Evolutionary conservation across 2,888 invertebrate genomes (phyloP), one percentile per base, ranked within the genome.

Genomic region (Phania funesta): DNA sequence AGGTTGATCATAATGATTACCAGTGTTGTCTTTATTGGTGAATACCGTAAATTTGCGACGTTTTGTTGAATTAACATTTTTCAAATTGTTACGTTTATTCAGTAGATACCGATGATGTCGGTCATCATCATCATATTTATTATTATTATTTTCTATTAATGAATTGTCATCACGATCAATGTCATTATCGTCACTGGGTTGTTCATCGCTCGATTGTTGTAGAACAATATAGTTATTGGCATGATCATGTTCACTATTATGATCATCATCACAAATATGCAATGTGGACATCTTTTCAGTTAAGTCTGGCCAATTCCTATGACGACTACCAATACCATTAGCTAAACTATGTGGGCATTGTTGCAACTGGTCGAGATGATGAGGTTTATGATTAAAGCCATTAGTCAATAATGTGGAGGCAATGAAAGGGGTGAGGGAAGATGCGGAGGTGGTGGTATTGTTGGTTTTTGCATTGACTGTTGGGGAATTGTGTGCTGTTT

Each of bases 221-320:
- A 76, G 58, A 52, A 82, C 82, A 78, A 78, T 75, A 32, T 80
- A 77, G 68, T 75, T 76, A 80, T 83, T 84, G 83, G 76, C 84
- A 75, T 83, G 70, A 71, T 80, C 70, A 71, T 83, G 78, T 70
- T 77, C 62, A 80, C 79, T 79, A 80, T 83, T 80, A 78, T 84
- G 83, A 78, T 86, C 86, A 68, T 85, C 85, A 73, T 87, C 85
- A 84, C 86, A 86, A 82, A 87, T 87, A 85, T 89, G 86, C 85
- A 89, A 85, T 48, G 83, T 80, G 64, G 84, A 70, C 68, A 76
- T 82, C 68, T 76, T 84, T 75, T 77, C 71, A 48, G 78, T 79
- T 76, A 80, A 71, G 80, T 83, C 84, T 65, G 83, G 83, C 80
- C 82, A 83, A 79, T 82, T 79, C 46, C 56, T 77, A 65, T 62